These are phyloP conservation scores for Chauna torquata DNA, from an alignment of 2,113 vertebrate genomes.

Conservation along the genomic window DNA sequence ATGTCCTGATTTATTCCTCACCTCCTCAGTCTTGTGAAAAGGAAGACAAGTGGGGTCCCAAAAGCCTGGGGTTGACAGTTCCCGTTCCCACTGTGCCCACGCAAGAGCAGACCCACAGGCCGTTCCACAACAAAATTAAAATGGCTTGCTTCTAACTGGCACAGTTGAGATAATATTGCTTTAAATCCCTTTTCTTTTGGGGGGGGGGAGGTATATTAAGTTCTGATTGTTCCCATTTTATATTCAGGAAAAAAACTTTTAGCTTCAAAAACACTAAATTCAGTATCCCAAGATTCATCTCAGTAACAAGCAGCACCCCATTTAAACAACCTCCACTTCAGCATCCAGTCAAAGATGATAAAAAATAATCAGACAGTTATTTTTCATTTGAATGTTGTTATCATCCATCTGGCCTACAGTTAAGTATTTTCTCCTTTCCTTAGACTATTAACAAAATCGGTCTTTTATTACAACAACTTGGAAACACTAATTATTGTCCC, in stretches of 20 bases:
- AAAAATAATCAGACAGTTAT: neutral
- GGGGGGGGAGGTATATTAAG: neutral
- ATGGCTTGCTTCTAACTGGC: neutral
- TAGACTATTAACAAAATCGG: neutral
- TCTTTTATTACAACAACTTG: neutral
- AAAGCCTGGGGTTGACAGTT: neutral
- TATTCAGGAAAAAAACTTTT: neutral
- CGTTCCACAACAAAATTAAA: neutral
- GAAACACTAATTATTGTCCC: neutral
- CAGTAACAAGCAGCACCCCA: neutral
- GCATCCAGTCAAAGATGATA: neutral
- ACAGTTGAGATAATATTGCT: neutral
- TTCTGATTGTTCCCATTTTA: neutral
- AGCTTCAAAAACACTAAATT: neutral
- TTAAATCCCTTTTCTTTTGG: neutral
- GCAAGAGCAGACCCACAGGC: neutral
- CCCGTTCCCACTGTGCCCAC: neutral
- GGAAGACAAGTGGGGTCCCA: neutral
- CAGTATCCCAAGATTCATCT: neutral
- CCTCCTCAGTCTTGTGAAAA: neutral
- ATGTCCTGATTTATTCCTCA: neutral
- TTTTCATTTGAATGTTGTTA: neutral
- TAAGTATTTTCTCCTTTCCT: neutral
- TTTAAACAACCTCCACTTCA: neutral
- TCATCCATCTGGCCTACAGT: neutral